phyloP scores from a whole-genome alignment of 2,888 invertebrate genomes.

The Tenthredo distinguenda region DNA sequence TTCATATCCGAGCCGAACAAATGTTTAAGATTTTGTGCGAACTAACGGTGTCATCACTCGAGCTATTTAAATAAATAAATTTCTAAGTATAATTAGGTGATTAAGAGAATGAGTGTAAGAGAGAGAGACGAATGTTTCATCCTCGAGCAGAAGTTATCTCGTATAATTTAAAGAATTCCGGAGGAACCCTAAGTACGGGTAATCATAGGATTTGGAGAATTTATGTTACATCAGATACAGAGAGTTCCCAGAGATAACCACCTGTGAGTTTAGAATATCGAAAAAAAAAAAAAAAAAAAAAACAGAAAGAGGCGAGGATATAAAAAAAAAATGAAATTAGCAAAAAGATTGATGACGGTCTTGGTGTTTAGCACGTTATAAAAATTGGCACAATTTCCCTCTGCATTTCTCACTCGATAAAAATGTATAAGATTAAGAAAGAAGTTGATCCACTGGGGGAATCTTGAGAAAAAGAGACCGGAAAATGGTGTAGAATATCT shows the following conservation, averaged over 20 bases:
- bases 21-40: neutral
- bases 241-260: conserved; percentile 14
- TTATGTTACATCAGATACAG: conserved; percentile 31
- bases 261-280: neutral
- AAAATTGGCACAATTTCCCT: neutral
- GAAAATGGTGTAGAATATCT: neutral
- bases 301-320: neutral
- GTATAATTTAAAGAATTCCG: conserved; percentile 21
- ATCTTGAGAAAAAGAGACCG: neutral
- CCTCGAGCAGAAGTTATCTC: neutral
- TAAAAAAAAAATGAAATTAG: neutral
- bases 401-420: neutral
- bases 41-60: neutral
- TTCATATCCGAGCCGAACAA: neutral
- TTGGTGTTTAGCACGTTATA: neutral
- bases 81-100: neutral
- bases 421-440: neutral
- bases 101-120: neutral
- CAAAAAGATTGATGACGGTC: neutral
- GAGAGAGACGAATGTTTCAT: neutral
- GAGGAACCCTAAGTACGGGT: conserved; percentile 9
- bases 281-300: neutral
- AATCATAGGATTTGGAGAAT: conserved; percentile 36
- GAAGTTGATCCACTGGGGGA: neutral
- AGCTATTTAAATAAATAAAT: neutral